Evolutionary conservation across 2,888 invertebrate species (phyloP), one percentile per base, ranked within the genome.

Genomic region (Lacanobia wlatinum): DNA sequence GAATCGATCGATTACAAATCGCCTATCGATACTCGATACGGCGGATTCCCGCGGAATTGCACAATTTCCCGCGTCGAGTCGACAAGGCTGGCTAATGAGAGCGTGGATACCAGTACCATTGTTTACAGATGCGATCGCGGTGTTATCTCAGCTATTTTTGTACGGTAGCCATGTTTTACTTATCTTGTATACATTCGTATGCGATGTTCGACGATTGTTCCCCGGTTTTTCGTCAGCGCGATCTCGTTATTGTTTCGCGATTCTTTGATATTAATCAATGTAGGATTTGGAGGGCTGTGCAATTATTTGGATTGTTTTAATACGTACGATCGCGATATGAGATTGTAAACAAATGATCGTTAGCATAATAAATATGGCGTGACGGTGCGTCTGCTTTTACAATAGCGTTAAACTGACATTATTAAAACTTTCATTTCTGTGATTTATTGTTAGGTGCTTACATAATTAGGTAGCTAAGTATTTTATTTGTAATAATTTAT

Each of bases 11-110:
- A 92, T 92, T 91, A 90, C 91, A 92, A 92, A 93, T 92, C 92
- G 89, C 83, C 86, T 82, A 90, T 93, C 91, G 92, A 93, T 90
- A 88, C 85, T 88, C 89, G 91, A 93, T 93, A 88, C 91, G 83
- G 87, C 87, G 90, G 91, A 93, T 92, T 93, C 92, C 89, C 90
- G 90, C 87, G 90, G 92, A 93, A 94, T 94, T 93, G 93, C 92
- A 91, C 93, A 93, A 92, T 93, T 92, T 92, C 92, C 91, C 92
- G 86, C 78, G 84, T 82, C 90, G 90, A 90, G 88, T 91, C 91
- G 92, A 92, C 93, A 91, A 90, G 92, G 91, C 93, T 90, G 90
- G 94, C 94, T 96, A 96, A 96, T 95, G 95, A 96, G 96, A 94
- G 94, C 94, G 93, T 92, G 94, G 93, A 92, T 91, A 90, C 90